Evolutionary conservation across 2,797 vertebrate species (phyloP).

Genomic region (Xerus rutilus): DNA sequence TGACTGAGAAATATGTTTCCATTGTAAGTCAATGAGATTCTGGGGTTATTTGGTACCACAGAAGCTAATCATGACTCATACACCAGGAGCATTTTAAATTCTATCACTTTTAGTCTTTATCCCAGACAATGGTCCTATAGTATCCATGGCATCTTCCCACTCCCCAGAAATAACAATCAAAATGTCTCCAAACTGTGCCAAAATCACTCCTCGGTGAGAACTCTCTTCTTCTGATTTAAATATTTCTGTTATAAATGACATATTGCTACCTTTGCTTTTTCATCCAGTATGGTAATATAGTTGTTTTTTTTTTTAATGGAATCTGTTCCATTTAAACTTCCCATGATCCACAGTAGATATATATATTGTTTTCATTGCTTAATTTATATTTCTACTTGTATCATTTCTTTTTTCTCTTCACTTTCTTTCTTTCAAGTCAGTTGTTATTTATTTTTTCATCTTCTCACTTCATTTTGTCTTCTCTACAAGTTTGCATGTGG

Average conservation of each 20-base stretch:
- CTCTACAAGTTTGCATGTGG: background rate
- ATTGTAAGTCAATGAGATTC: background rate
- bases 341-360: background rate
- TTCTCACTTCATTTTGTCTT: background rate
- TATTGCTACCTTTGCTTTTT: background rate
- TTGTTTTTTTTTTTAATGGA: no score
- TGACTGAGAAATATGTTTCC: background rate
- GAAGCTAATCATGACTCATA: background rate
- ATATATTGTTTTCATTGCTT: background rate
- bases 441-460: background rate
- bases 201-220: background rate
- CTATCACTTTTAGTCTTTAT: background rate
- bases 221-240: background rate
- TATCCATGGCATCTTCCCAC: no score
- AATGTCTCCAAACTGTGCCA: background rate
- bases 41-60: background rate
- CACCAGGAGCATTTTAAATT: background rate
- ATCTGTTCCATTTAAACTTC: background rate
- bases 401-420: background rate
- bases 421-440: background rate
- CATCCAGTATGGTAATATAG: background rate
- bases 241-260: background rate
- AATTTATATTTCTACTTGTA: background rate
- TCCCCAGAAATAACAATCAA: background rate
- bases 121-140: background rate